Evolutionary conservation across 2,113 vertebrate species (phyloP).

Genomic region (Esox niger): DNA sequence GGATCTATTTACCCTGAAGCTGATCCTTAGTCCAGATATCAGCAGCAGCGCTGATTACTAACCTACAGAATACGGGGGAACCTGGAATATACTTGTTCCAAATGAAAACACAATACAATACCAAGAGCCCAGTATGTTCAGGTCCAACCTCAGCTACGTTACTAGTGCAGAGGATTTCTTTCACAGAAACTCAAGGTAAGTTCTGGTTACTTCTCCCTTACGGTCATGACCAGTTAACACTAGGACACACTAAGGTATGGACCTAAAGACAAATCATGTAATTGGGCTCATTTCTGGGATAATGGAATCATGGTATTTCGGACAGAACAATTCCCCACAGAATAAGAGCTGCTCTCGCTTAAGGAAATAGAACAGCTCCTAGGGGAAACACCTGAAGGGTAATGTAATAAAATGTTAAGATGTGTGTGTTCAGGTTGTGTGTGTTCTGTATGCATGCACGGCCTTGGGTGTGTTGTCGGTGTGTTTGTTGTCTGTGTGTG

Average conservation of each 20-base stretch:
- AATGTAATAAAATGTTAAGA: constrained; percentile 44
- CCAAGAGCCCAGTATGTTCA: constrained; percentile 1
- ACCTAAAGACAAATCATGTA: constrained; percentile 34
- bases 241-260: constrained; percentile 6
- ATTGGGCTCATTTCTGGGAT: constrained; percentile 40
- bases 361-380: constrained; percentile 45
- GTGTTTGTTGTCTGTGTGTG: background rate
- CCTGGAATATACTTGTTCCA: constrained; percentile 32
- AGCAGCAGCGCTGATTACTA: constrained; percentile 45
- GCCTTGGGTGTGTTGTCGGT: background rate
- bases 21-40: constrained; percentile 63
- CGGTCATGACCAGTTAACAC: no score
- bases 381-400: constrained; percentile 33
- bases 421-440: no score
- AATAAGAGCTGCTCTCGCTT: constrained; percentile 25
- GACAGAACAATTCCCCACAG: constrained; percentile 27
- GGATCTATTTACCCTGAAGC: constrained; percentile 63
- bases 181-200: background rate
- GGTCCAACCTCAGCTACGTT: background rate
- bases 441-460: no score
- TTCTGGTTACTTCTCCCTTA: no score
- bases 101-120: constrained; percentile 22
- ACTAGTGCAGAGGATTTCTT: background rate
- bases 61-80: constrained; percentile 49
- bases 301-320: constrained; percentile 38